Conservation (phyloP, 2,113 vertebrate genomes). For the Oxyura jamaicensis region DNA sequence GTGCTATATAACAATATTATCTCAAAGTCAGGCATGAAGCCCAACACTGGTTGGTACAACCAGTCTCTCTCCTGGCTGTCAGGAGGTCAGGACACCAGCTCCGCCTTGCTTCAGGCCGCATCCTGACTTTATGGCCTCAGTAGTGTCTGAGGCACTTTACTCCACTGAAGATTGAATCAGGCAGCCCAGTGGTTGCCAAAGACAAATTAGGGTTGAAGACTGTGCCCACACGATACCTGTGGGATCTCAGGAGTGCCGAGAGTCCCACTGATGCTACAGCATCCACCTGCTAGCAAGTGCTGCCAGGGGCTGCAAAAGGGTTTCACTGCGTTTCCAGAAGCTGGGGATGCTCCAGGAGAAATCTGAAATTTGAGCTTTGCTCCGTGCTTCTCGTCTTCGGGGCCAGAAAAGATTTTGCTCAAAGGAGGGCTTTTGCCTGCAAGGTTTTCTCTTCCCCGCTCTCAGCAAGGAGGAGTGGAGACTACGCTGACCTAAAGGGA, state of each 20-base stretch:
- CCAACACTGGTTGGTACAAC: neutral
- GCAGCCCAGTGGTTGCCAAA: neutral
- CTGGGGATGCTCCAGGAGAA: neutral
- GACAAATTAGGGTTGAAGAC: neutral
- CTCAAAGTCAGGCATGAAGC: neutral
- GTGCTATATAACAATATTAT: neutral
- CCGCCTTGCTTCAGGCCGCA: neutral
- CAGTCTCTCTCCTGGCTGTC: neutral
- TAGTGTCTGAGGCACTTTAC: neutral
- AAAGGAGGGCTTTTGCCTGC: neutral
- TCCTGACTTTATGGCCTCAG: neutral
- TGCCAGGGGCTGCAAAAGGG: neutral
- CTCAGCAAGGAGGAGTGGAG: neutral
- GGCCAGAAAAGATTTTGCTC: neutral
- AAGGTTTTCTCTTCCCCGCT: neutral
- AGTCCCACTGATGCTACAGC: neutral
- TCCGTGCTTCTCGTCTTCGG: neutral
- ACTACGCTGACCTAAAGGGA: neutral
- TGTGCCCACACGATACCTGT: neutral
- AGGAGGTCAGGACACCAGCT: neutral
- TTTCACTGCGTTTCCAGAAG: neutral
- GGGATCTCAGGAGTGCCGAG: neutral
- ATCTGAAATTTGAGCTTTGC: neutral
- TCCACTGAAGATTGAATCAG: neutral
- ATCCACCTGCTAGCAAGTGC: neutral